phyloP scores from a whole-genome alignment of 2,888 invertebrate genomes.

The Epinotia ramella region DNA sequence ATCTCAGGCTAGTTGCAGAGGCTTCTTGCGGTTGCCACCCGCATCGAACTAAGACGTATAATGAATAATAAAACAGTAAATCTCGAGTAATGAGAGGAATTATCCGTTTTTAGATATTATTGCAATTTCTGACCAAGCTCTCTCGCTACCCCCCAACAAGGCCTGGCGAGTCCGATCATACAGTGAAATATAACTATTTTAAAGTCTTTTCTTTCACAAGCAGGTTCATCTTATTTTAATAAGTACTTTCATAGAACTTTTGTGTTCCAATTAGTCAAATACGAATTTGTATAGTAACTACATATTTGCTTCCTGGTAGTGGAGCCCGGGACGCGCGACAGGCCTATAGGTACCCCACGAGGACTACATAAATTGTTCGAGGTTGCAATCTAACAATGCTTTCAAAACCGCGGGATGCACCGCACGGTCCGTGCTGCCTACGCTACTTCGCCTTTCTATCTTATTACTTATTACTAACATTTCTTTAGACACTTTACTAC shows the following conservation, averaged over 20 bases:
- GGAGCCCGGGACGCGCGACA: conserved; percentile 30
- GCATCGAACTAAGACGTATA: conserved; percentile 46
- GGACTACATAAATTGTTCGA: conserved; percentile 71
- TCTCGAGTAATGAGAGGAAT: conserved; percentile 22
- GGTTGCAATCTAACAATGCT: conserved; percentile 72
- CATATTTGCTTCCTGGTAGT: conserved; percentile 32
- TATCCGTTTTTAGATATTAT: conserved; percentile 18
- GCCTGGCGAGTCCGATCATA: not conserved
- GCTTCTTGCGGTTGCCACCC: conserved; percentile 46
- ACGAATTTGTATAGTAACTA: conserved; percentile 12
- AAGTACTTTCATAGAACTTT: not conserved
- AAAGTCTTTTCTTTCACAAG: not conserved
- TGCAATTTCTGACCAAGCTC: not conserved
- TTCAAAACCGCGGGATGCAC: conserved; percentile 63
- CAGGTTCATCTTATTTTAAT: not conserved
- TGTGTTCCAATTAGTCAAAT: conserved; percentile 33
- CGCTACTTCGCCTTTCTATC: conserved; percentile 68
- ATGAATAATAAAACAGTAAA: conserved; percentile 46
- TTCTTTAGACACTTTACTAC: conserved; percentile 78
- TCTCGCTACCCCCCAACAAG: too few relatives aligned
- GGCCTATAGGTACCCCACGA: conserved; percentile 50
- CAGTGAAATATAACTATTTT: not conserved
- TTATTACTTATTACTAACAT: conserved; percentile 78
- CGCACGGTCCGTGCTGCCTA: conserved; percentile 61
- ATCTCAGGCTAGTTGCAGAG: conserved; percentile 20